Conservation (phyloP, 1,140 invertebrate species). For the Forficula auricularia region DNA sequence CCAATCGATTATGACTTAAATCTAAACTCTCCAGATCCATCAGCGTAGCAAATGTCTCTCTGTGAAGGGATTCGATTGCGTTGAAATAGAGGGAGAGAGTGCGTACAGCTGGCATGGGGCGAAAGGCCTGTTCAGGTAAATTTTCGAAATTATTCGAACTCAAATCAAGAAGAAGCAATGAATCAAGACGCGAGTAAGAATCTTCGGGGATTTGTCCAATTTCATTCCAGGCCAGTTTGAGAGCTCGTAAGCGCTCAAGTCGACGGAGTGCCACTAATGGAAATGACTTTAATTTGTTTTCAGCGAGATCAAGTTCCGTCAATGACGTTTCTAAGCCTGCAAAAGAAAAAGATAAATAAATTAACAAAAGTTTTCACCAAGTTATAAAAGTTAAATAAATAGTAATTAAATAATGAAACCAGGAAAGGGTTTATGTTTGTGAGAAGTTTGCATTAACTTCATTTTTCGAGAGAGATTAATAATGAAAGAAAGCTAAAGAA, state of each 20-base stretch:
- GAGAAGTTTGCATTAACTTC: too few species aligned
- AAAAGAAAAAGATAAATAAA: too few species aligned
- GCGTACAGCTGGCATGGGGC: conserved; percentile 54
- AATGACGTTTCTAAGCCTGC: conserved; percentile 55
- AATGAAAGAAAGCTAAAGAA: too few species aligned
- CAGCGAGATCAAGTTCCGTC: conserved; percentile 64
- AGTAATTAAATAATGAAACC: too few species aligned
- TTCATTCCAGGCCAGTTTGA: conserved; percentile 70
- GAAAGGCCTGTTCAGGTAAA: conserved; percentile 56
- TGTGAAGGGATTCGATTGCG: conserved; percentile 56
- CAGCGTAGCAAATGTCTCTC: conserved; percentile 53
- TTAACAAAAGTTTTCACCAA: too few species aligned
- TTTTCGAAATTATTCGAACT: conserved; percentile 69
- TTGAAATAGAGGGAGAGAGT: conserved; percentile 71
- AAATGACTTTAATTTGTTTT: conserved; percentile 66
- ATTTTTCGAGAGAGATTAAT: too few species aligned
- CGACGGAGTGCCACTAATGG: conserved; percentile 60
- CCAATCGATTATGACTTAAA: conserved; percentile 72
- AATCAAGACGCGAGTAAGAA: conserved; percentile 47
- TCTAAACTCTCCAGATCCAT: conserved; percentile 63
- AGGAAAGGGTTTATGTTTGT: too few species aligned
- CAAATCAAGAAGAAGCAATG: conserved; percentile 59
- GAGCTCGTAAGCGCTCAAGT: conserved; percentile 48
- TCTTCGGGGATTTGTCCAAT: conserved; percentile 51
- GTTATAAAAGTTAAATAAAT: too few species aligned